Conservation (phyloP, 2,888 invertebrate genomes). For the Eucera pruinosa region DNA sequence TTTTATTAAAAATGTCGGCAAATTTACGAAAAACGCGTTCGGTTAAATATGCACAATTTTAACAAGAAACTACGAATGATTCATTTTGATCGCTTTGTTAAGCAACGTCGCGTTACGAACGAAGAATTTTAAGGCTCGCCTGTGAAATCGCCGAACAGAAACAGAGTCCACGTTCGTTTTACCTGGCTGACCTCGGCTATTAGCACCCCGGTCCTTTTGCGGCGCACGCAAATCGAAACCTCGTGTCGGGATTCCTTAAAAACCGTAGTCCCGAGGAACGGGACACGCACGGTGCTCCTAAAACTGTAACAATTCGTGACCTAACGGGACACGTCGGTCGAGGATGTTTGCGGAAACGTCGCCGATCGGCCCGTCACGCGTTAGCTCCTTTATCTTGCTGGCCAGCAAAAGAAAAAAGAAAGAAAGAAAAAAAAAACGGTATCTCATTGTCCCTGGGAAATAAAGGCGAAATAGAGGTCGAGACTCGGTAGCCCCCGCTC, state of each 20-base stretch:
- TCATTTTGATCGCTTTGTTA: too few relatives aligned
- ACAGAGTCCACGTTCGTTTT: slow-evolving; percentile 16
- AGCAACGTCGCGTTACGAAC: background rate
- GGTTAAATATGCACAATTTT: too few relatives aligned
- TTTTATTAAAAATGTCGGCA: too few relatives aligned
- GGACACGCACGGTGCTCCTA: slow-evolving; percentile 24
- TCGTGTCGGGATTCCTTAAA: slow-evolving; percentile 52
- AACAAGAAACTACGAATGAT: too few relatives aligned
- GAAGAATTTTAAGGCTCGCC: too few relatives aligned
- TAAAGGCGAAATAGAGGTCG: slow-evolving; percentile 58
- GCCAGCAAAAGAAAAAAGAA: slow-evolving; percentile 18
- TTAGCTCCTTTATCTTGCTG: slow-evolving; percentile 68
- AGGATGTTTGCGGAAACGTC: slow-evolving; percentile 81
- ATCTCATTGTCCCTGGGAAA: slow-evolving; percentile 60
- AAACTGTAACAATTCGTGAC: slow-evolving; percentile 73
- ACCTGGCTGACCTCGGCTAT: slow-evolving; percentile 54
- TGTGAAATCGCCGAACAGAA: too few relatives aligned
- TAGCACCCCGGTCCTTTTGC: slow-evolving; percentile 5
- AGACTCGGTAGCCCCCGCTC: slow-evolving; percentile 61
- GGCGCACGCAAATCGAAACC: background rate
- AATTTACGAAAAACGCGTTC: too few relatives aligned
- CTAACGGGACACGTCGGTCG: slow-evolving; percentile 78
- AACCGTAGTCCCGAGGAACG: slow-evolving; percentile 61
- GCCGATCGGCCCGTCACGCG: slow-evolving; percentile 75
- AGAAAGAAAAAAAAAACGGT: slow-evolving; percentile 64